Percentiles rank a stretch among this genome's conserved stretches.
Evolutionary conservation across 2,113 vertebrate species (phyloP).

Genomic region (Amblyornis subalaris): DNA sequence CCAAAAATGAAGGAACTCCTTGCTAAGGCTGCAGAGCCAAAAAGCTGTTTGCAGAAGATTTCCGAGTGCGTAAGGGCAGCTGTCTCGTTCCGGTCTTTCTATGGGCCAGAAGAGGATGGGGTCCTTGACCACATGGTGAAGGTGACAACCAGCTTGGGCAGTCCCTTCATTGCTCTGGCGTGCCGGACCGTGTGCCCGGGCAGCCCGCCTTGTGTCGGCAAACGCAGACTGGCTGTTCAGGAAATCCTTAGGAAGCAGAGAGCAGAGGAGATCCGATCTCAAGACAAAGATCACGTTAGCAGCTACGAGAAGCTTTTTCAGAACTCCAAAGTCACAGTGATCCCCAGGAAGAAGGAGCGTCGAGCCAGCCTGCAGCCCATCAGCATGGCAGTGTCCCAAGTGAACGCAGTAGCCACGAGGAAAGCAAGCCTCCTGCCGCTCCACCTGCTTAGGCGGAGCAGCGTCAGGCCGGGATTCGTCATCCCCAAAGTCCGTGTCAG

Average conservation of each 20-base stretch:
- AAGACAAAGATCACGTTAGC: constrained; percentile 61
- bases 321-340: constrained; percentile 72
- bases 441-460: constrained; percentile 82
- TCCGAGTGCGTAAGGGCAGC: constrained; percentile 72
- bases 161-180: constrained; percentile 81
- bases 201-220: constrained; percentile 85
- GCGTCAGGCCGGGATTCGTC: constrained; percentile 83
- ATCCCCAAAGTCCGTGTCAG: constrained; percentile 86
- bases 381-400: not conserved
- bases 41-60: constrained; percentile 83
- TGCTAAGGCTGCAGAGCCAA: constrained; percentile 78
- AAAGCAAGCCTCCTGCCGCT: constrained; percentile 84
- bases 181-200: constrained; percentile 88
- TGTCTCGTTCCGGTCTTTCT: constrained; percentile 74
- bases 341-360: constrained; percentile 71
- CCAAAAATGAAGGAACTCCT: constrained; percentile 76
- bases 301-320: constrained; percentile 72
- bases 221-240: constrained; percentile 81
- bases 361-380: constrained; percentile 76
- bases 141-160: constrained; percentile 85
- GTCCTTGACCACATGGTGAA: constrained; percentile 92
- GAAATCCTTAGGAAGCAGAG: constrained; percentile 82
- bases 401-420: constrained; percentile 45
- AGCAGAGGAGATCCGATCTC: constrained; percentile 57
- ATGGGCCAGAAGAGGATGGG: constrained; percentile 80